Percentiles rank a stretch among this genome's conserved stretches.
phyloP scores from a whole-genome alignment of 2,113 vertebrate genomes.

The Pollachius pollachius region DNA sequence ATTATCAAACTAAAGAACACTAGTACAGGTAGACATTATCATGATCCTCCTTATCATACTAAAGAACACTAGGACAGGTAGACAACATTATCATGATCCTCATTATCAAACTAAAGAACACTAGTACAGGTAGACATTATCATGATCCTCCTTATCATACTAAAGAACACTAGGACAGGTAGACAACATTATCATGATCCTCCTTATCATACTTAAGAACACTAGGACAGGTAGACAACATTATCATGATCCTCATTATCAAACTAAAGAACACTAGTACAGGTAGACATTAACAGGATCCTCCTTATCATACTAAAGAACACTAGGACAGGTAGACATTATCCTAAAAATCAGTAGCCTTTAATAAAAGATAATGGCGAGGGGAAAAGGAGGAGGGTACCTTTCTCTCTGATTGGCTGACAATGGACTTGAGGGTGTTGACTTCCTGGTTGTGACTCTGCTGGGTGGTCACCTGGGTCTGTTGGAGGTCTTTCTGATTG shows the following conservation, averaged over 20 bases:
- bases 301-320: not conserved
- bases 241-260: too few species aligned
- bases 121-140: too few species aligned
- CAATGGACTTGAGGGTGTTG: conserved; percentile 77
- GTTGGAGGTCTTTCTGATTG: conserved; percentile 60
- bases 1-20: not conserved
- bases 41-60: too few species aligned
- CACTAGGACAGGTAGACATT: too few species aligned
- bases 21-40: too few species aligned
- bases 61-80: not conserved
- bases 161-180: not conserved
- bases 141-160: too few species aligned
- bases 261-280: too few species aligned
- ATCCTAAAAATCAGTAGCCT: not conserved
- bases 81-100: not conserved
- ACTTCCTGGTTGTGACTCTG: conserved; percentile 77
- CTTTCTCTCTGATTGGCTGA: conserved; percentile 83
- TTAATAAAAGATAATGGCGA: too few species aligned
- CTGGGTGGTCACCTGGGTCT: conserved; percentile 44
- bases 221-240: not conserved
- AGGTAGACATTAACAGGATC: not conserved
- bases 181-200: not conserved
- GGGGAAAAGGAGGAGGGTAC: conserved; percentile 39
- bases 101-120: not conserved
- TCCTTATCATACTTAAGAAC: not conserved